A percentile compares a stretch with the other conserved stretches of the same genome.
Evolutionary conservation across 2,888 invertebrate genomes (phyloP).

Genomic region (Pheosia tremula): DNA sequence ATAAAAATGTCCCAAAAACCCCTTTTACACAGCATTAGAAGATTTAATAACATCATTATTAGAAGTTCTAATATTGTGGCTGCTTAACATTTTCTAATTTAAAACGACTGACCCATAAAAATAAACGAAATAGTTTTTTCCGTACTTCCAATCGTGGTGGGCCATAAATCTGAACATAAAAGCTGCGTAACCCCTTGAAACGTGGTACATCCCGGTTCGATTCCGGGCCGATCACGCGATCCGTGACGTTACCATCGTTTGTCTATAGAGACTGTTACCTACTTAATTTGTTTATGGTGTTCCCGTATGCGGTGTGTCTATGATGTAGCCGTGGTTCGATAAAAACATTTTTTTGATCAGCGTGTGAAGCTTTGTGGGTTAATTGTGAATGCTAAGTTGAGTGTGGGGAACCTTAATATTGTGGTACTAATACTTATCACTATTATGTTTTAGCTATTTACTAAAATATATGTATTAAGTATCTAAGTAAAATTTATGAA

Average conservation of each 20-base stretch:
- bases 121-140: neutral
- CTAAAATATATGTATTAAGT: too few relatives aligned
- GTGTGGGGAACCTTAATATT: too few relatives aligned
- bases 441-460: too few relatives aligned
- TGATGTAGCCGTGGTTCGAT: neutral
- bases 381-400: too few relatives aligned
- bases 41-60: too few relatives aligned
- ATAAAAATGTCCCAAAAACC: too few relatives aligned
- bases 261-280: neutral
- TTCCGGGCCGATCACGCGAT: neutral
- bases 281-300: neutral
- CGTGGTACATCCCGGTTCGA: constrained; percentile 1
- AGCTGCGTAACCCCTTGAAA: neutral
- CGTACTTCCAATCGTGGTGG: neutral
- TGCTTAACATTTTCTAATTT: neutral
- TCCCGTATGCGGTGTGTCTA: neutral
- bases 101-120: neutral
- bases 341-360: neutral
- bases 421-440: too few relatives aligned
- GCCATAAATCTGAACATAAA: neutral
- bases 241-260: neutral
- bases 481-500: too few relatives aligned
- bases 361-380: neutral
- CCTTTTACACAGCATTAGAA: too few relatives aligned
- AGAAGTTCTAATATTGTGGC: too few relatives aligned